These are phyloP conservation scores for Battus philenor DNA, from an alignment of 1,140 invertebrate genomes.

Conservation along the genomic window DNA sequence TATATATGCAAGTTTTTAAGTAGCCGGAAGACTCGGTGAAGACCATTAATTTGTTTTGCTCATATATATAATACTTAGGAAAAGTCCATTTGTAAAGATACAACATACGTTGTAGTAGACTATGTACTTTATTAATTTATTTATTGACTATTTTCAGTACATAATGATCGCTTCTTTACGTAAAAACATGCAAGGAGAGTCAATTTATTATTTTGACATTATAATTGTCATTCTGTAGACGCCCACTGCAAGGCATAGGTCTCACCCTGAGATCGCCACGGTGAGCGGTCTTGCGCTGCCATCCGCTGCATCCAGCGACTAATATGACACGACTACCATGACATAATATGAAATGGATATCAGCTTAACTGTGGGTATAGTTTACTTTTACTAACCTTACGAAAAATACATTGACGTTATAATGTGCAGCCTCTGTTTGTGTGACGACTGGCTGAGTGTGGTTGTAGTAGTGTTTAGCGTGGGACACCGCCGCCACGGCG, in stretches of 20 bases:
- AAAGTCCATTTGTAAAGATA: too few relatives aligned
- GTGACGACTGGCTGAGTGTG: slow-evolving; percentile 43
- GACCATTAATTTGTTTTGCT: not conserved
- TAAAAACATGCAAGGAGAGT: too few relatives aligned
- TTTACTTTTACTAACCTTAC: slow-evolving; percentile 58
- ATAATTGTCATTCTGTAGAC: not conserved
- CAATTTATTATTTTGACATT: not conserved
- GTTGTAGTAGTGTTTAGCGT: slow-evolving; percentile 59
- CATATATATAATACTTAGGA: too few relatives aligned
- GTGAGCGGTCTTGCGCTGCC: not conserved
- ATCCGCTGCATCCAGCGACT: not conserved
- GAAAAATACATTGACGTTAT: slow-evolving; percentile 63
- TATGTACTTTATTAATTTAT: too few relatives aligned
- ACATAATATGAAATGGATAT: not conserved
- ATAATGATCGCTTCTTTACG: too few relatives aligned
- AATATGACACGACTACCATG: not conserved
- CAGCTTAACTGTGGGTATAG: not conserved
- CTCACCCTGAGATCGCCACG: too few relatives aligned
- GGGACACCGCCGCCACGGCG: slow-evolving; percentile 59
- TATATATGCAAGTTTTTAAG: not conserved
- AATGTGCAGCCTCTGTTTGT: slow-evolving; percentile 44
- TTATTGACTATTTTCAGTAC: too few relatives aligned
- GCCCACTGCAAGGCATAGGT: too few relatives aligned
- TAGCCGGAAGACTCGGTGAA: not conserved
- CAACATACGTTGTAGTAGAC: too few relatives aligned